A percentile compares a stretch with the other conserved stretches of the same genome.
Evolutionary conservation across 2,113 vertebrate genomes (phyloP).

Genomic region (Petrocephalus microphthalmus): DNA sequence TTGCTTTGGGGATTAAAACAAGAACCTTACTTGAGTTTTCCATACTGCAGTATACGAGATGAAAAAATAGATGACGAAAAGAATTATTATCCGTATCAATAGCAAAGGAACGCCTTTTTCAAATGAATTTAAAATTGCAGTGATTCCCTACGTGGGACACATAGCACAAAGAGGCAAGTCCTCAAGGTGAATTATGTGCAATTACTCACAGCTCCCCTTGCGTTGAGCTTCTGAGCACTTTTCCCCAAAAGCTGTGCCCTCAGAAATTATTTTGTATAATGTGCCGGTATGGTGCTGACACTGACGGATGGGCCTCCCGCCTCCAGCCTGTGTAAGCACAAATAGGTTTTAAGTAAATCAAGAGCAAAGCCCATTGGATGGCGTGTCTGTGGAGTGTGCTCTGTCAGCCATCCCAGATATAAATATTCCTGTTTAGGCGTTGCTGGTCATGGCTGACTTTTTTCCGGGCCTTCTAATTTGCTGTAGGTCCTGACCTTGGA

Average conservation of each 20-base stretch:
- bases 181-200: slow-evolving; percentile 93
- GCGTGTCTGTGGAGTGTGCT: slow-evolving; percentile 34
- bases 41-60: neutral
- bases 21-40: neutral
- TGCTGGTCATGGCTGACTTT: slow-evolving; percentile 24
- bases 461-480: slow-evolving; percentile 33
- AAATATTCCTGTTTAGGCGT: slow-evolving; percentile 25
- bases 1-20: neutral
- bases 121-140: neutral
- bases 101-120: neutral
- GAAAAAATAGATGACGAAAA: neutral
- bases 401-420: slow-evolving; percentile 33
- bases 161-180: slow-evolving; percentile 56
- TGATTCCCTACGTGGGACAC: neutral
- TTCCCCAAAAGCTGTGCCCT: slow-evolving; percentile 77
- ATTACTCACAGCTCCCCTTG: slow-evolving; percentile 90
- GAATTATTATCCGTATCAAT: neutral
- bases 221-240: slow-evolving; percentile 81
- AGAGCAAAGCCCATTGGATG: slow-evolving; percentile 56
- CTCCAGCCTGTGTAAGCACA: slow-evolving; percentile 58
- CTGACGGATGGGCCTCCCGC: slow-evolving; percentile 73
- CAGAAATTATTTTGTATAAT: slow-evolving; percentile 95
- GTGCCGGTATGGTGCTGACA: slow-evolving; percentile 71
- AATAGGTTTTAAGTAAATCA: slow-evolving; percentile 64
- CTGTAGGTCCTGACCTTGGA: slow-evolving; percentile 33